Percentiles rank a stretch among this genome's conserved stretches.
Conservation (phyloP, 2,888 invertebrate genomes). For the Ormyrus pomaceus region DNA sequence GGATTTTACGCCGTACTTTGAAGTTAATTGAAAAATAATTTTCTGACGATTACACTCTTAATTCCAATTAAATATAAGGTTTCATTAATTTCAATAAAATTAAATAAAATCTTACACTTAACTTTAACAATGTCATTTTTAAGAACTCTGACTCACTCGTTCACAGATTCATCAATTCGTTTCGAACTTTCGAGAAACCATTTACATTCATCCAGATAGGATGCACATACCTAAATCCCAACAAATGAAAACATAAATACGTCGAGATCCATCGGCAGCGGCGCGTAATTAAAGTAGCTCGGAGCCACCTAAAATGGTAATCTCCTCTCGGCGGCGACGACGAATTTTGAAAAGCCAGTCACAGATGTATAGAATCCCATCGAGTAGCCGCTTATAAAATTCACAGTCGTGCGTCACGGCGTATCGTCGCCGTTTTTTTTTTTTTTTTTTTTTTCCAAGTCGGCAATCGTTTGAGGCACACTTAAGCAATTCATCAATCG, state of each 20-base stretch:
- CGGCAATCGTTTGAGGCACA: slow-evolving; percentile 56
- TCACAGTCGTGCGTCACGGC: slow-evolving; percentile 38
- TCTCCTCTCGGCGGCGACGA: background rate
- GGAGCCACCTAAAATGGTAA: slow-evolving; percentile 45
- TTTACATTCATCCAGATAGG: background rate
- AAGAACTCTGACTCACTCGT: too few species aligned
- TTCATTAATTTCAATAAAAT: too few species aligned
- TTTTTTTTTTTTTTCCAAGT: slow-evolving; percentile 28
- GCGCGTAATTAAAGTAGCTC: slow-evolving; percentile 55
- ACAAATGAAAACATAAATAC: slow-evolving; percentile 51
- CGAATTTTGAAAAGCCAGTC: slow-evolving; percentile 34
- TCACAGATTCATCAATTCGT: too few species aligned
- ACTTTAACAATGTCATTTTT: too few species aligned
- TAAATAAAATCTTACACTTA: too few species aligned
- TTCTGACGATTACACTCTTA: too few species aligned
- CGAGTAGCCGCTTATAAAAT: slow-evolving; percentile 30
- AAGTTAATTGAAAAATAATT: too few species aligned
- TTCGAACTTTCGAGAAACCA: too few species aligned
- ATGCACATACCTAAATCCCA: slow-evolving; percentile 15
- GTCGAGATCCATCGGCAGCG: slow-evolving; percentile 2
- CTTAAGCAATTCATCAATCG: slow-evolving; percentile 61
- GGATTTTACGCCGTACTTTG: too few species aligned
- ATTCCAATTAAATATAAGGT: too few species aligned
- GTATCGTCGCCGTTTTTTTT: background rate
- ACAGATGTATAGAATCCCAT: slow-evolving; percentile 11